Evolutionary conservation across 2,888 invertebrate genomes (phyloP).

Genomic region (Aethes cnicana): DNA sequence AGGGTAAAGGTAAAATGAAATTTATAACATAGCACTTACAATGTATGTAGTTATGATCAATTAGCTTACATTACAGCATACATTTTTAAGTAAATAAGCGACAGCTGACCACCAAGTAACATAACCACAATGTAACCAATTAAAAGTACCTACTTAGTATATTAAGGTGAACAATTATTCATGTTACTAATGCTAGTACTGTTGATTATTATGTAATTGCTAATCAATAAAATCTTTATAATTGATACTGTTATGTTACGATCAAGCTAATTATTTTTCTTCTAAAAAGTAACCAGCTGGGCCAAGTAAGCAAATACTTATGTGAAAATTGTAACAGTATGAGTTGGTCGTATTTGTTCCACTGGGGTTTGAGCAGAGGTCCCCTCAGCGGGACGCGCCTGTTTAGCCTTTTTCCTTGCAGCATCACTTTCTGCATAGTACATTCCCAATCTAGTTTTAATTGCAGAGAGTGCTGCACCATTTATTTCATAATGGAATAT

Average conservation of each 20-base stretch:
- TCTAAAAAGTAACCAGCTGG: constrained; percentile 1
- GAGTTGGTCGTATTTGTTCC: constrained; percentile 66
- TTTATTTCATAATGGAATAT: constrained; percentile 82
- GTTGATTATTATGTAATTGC: background rate
- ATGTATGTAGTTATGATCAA: too few species aligned
- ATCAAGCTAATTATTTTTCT: too few species aligned
- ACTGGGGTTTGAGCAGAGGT: constrained; percentile 59
- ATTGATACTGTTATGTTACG: background rate
- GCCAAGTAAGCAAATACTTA: constrained; percentile 27
- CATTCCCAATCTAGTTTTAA: constrained; percentile 78
- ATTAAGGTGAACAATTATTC: constrained; percentile 14
- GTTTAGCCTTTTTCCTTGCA: constrained; percentile 73
- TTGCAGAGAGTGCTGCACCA: constrained; percentile 76
- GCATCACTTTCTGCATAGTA: constrained; percentile 79
- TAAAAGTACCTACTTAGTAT: too few species aligned
- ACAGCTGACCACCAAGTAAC: too few species aligned
- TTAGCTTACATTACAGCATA: too few species aligned
- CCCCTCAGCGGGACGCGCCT: constrained; percentile 58
- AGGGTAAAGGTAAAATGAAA: constrained; percentile 22
- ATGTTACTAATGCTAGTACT: too few species aligned
- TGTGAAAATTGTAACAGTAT: constrained; percentile 72
- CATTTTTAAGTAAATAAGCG: too few species aligned
- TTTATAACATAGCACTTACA: too few species aligned
- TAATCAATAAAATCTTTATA: background rate
- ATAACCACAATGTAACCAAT: too few species aligned